A percentile compares a stretch with the other conserved stretches of the same genome.
phyloP scores from a whole-genome alignment of 2,888 invertebrate species.

The Ophion ellenae region DNA sequence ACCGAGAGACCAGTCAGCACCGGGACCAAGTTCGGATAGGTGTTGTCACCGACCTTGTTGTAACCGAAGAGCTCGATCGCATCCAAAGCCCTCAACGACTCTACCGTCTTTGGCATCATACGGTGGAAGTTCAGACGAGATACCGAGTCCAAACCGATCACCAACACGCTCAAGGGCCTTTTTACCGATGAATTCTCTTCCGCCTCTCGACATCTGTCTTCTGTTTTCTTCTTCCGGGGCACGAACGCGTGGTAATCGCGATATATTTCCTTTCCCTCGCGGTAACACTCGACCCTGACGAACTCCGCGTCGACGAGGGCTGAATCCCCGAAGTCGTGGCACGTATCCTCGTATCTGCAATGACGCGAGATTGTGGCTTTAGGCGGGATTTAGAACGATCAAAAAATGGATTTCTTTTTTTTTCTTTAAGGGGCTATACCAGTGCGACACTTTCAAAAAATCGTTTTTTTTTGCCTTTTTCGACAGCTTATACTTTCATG shows the following conservation, averaged over 20 bases:
- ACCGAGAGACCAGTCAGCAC: slow-evolving; percentile 90
- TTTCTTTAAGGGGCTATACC: too few relatives aligned
- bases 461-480: too few relatives aligned
- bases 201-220: slow-evolving; percentile 71
- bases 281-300: slow-evolving; percentile 87
- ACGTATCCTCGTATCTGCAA: slow-evolving; percentile 83
- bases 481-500: too few relatives aligned
- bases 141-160: slow-evolving; percentile 94
- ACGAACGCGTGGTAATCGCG: slow-evolving; percentile 89
- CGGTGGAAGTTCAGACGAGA: slow-evolving; percentile 94
- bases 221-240: slow-evolving; percentile 82
- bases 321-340: slow-evolving; percentile 84
- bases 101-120: slow-evolving; percentile 90
- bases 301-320: slow-evolving; percentile 87
- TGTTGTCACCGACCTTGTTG: slow-evolving; percentile 97
- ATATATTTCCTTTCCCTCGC: slow-evolving; percentile 85
- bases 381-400: too few relatives aligned
- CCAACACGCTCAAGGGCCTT: slow-evolving; percentile 88
- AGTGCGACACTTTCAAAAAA: too few relatives aligned
- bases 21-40: slow-evolving; percentile 95
- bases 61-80: slow-evolving; percentile 94
- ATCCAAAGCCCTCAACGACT: slow-evolving; percentile 86
- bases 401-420: too few relatives aligned
- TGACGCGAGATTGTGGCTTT: background rate
- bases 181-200: slow-evolving; percentile 53